Evolutionary conservation across 2,888 invertebrate species (phyloP).

Genomic region (Drosophila dives): DNA sequence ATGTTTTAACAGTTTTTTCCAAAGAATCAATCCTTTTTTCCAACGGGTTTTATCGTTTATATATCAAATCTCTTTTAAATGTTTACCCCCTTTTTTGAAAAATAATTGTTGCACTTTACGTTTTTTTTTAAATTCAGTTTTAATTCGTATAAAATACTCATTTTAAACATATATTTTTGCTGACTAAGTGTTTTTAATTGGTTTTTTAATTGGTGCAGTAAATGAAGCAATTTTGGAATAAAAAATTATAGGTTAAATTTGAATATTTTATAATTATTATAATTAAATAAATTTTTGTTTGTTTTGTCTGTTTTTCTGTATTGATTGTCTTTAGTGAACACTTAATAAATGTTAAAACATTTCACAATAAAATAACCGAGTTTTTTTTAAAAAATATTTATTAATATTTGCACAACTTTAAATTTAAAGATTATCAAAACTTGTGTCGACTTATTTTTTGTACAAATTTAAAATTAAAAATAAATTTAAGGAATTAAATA

Average conservation of each 20-base stretch:
- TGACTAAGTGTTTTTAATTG: accelerated
- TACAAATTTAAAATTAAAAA: too few species aligned
- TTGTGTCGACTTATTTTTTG: too few species aligned
- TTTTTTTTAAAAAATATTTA: background rate
- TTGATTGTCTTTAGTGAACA: background rate
- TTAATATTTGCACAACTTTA: background rate
- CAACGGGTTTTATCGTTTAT: background rate
- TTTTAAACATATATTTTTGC: background rate
- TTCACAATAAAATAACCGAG: background rate
- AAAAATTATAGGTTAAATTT: background rate
- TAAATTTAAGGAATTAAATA: too few species aligned
- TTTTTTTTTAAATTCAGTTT: background rate
- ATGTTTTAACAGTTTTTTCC: too few species aligned
- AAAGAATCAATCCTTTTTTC: background rate
- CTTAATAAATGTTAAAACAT: background rate
- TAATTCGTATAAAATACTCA: background rate
- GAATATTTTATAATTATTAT: background rate
- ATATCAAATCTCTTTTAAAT: background rate
- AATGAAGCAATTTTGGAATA: background rate
- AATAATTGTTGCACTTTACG: background rate
- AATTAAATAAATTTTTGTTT: background rate
- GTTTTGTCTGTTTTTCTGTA: background rate
- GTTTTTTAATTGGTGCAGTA: background rate
- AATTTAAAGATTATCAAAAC: too few species aligned
- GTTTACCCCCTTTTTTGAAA: accelerated